A percentile compares a stretch with the other conserved stretches of the same genome.
Evolutionary conservation across 2,888 invertebrate genomes (phyloP).

Genomic region (Eupithecia dodoneata): DNA sequence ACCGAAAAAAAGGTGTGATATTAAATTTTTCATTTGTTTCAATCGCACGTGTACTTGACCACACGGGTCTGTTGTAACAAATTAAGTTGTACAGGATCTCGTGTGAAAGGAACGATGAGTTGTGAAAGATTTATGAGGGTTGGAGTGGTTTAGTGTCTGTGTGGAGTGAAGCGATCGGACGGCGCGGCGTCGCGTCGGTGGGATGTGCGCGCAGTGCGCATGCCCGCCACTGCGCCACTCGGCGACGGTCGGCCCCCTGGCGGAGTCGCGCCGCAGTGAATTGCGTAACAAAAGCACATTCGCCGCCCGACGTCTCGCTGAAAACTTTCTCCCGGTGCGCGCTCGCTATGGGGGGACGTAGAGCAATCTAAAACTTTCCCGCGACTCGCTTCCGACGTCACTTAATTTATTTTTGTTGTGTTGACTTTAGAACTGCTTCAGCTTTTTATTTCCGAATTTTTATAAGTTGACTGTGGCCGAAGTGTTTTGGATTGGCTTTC

Average conservation of each 20-base stretch:
- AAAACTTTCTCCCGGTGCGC: conserved; percentile 77
- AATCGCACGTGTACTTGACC: conserved; percentile 4
- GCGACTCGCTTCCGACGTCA: conserved; percentile 62
- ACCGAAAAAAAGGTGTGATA: not conserved
- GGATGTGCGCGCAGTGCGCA: conserved; percentile 66
- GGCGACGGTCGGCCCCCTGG: conserved; percentile 80
- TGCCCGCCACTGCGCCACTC: conserved; percentile 83
- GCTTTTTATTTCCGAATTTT: conserved; percentile 68
- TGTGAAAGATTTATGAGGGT: conserved; percentile 59
- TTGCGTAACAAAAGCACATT: conserved; percentile 83
- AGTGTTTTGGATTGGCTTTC: conserved; percentile 67
- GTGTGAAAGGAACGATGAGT: conserved; percentile 46
- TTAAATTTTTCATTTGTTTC: conserved; percentile 24
- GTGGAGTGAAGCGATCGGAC: conserved; percentile 25
- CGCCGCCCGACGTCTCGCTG: conserved; percentile 74
- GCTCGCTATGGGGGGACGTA: conserved; percentile 71
- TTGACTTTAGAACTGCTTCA: conserved; percentile 48
- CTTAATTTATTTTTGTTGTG: conserved; percentile 42
- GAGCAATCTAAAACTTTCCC: conserved; percentile 77
- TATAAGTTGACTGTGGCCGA: conserved; percentile 62
- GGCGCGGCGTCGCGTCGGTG: not conserved
- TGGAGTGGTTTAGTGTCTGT: conserved; percentile 29
- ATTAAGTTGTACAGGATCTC: conserved; percentile 42
- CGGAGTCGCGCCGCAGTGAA: conserved; percentile 78
- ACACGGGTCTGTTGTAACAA: conserved; percentile 22